Percentiles rank a stretch among this genome's conserved stretches.
Evolutionary conservation across 2,113 vertebrate species (phyloP).

Genomic region (Neopipo cinnamomea): DNA sequence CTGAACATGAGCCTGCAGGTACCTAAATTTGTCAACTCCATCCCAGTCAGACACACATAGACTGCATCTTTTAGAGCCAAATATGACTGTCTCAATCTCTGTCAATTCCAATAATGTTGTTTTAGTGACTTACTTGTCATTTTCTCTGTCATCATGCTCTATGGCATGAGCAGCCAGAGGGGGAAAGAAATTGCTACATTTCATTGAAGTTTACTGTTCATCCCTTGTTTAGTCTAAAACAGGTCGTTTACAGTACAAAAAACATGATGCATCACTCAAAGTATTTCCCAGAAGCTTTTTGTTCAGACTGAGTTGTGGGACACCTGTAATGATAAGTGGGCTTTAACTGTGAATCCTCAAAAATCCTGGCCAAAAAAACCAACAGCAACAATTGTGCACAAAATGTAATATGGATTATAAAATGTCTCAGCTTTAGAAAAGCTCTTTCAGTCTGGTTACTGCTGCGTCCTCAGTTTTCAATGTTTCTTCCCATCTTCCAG

Average conservation of each 20-base stretch:
- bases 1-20: not conserved
- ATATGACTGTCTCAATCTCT: not conserved
- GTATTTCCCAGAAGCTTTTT: not conserved
- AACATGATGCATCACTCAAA: not conserved
- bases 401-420: not conserved
- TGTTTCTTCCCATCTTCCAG: not conserved
- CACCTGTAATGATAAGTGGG: not conserved
- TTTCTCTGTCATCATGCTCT: not conserved
- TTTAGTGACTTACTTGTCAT: slow-evolving; percentile 12
- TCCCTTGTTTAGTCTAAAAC: not conserved
- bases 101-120: not conserved
- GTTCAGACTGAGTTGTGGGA: not conserved
- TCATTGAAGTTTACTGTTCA: not conserved
- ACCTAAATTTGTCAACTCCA: not conserved
- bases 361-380: not conserved
- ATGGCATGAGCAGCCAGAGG: not conserved
- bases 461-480: not conserved
- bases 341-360: not conserved
- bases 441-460: not conserved
- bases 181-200: not conserved
- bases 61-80: not conserved
- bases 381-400: not conserved
- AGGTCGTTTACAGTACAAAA: not conserved
- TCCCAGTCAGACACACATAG: not conserved
- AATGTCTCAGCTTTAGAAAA: not conserved